Evolutionary conservation across 2,888 invertebrate genomes (phyloP), one percentile per base, ranked within the genome.

Genomic region (Laspeyria flexula): DNA sequence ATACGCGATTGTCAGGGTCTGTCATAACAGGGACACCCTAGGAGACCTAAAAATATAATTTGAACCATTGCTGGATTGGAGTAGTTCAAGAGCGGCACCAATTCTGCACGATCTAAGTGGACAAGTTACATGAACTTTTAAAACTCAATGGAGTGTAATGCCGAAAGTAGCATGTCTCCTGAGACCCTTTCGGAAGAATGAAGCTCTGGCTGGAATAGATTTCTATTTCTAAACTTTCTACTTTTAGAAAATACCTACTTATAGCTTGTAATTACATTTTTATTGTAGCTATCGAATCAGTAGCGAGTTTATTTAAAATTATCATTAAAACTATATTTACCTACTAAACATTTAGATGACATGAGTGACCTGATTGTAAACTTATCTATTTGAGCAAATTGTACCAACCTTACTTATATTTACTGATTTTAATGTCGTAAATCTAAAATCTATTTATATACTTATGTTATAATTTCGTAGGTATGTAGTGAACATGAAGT

Each of bases 151-250:
- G n/a, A n/a, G n/a, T n/a, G n/a, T 7, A 25, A 25, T 25, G 25
- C 9, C 7, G 9, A 25, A 25, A 25, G 1, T 7, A 25, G 4
- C 7, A 7, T 25, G 25, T 25, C 25, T 25, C 25, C 9, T 25
- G 25, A 25, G 25, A 7, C 1, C 25, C 38, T 49, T 49, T 56
- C 46, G 34, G 61, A 43, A 46, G 73, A 64, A 64, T 46, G 51
- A 55, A 25, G 55, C 44, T 81, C 80, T 84, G 83, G 75, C 82
- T 78, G 79, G 79, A 49, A 60, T 80, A 81, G 80, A 77, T 68
- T 60, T 60, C 50, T 68, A 65, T 59, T 53, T 55, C 54, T 71
- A 72, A 66, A 54, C 54, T 64, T 71, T 71, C 49, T 68, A 68
- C 57, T 43, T 62, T 55, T 29, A 43, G 52, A 60, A 41, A 33